phyloP scores from a whole-genome alignment of 2,888 invertebrate species.

The Lordiphosa fenestrarum region DNA sequence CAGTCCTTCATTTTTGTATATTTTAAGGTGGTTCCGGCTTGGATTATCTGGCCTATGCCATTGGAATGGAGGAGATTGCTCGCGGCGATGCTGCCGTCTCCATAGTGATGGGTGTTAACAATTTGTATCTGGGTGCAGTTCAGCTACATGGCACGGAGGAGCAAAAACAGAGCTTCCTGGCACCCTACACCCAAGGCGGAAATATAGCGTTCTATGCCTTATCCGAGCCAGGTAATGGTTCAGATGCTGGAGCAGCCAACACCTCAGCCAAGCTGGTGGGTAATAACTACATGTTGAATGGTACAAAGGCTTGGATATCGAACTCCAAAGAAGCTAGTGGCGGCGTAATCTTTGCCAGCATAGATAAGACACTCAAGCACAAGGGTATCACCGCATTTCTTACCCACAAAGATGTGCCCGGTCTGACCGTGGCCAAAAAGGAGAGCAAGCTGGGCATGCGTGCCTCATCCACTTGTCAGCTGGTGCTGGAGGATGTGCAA shows the following conservation, averaged over 20 bases:
- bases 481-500: slow-evolving; percentile 94
- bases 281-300: slow-evolving; percentile 87
- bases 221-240: slow-evolving; percentile 95
- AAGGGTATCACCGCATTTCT: slow-evolving; percentile 93
- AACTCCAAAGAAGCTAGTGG: slow-evolving; percentile 92
- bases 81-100: slow-evolving; percentile 93
- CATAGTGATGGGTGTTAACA: slow-evolving; percentile 96
- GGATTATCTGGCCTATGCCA: slow-evolving; percentile 94
- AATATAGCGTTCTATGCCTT: slow-evolving; percentile 95
- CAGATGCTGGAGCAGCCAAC: slow-evolving; percentile 96
- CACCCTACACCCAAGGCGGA: slow-evolving; percentile 86
- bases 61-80: slow-evolving; percentile 96
- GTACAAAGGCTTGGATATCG: slow-evolving; percentile 97
- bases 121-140: slow-evolving; percentile 92
- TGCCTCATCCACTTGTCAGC: slow-evolving; percentile 91
- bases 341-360: slow-evolving; percentile 92
- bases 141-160: slow-evolving; percentile 87
- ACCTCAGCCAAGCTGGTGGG: slow-evolving; percentile 88
- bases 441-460: slow-evolving; percentile 94
- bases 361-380: slow-evolving; percentile 88
- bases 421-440: slow-evolving; percentile 92
- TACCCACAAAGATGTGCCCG: slow-evolving; percentile 88
- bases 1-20: too few species aligned
- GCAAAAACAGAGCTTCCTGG: slow-evolving; percentile 89
- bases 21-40: slow-evolving; percentile 88